A percentile compares a stretch with the other conserved stretches of the same genome.
Evolutionary conservation across 2,888 invertebrate species (phyloP).

Genomic region (Drosophila glabriapex): DNA sequence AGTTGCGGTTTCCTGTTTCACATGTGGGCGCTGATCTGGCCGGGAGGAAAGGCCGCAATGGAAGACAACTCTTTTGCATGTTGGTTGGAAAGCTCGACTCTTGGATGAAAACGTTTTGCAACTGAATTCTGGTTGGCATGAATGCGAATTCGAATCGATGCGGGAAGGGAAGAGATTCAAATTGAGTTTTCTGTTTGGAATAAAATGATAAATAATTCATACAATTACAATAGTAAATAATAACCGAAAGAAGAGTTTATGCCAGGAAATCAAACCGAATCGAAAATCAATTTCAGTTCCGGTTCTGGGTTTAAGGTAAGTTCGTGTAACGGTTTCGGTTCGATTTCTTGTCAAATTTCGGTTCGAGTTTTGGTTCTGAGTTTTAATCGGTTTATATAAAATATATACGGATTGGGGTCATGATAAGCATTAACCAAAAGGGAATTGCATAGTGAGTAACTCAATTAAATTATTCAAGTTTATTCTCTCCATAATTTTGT

Average conservation of each 20-base stretch:
- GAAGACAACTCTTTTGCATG: constrained; percentile 25
- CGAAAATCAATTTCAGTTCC: neutral
- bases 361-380: neutral
- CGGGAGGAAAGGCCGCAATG: constrained; percentile 25
- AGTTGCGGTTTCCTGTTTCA: constrained; percentile 56
- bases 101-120: constrained; percentile 6
- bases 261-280: neutral
- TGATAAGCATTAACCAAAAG: neutral
- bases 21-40: constrained; percentile 34
- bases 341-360: neutral
- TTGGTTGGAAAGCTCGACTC: constrained; percentile 23
- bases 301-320: neutral
- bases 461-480: neutral
- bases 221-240: neutral
- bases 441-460: neutral
- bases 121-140: neutral
- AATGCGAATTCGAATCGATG: neutral
- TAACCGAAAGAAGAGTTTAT: neutral
- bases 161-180: neutral
- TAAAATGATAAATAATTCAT: neutral
- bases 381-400: neutral
- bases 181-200: neutral
- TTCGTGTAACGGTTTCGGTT: neutral
- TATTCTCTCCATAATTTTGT: neutral
- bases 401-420: neutral